Conservation (phyloP, 2,113 vertebrate species). For the Rostratula benghalensis region DNA sequence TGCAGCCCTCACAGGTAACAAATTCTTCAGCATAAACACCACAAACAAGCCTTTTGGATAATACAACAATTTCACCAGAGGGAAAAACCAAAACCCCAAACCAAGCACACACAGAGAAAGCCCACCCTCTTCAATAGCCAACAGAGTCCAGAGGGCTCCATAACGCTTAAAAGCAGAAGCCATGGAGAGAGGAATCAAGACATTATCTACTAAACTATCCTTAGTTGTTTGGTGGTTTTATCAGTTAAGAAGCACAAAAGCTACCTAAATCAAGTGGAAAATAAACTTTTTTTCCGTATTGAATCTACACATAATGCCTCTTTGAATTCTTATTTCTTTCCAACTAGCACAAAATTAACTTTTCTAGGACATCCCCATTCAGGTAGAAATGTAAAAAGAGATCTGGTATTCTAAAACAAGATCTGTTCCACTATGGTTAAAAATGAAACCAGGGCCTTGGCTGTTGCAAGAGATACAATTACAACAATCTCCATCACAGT, state of each 20-base stretch:
- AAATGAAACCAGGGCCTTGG: neutral
- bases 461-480: neutral
- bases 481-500: neutral
- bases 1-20: neutral
- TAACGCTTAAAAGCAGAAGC: neutral
- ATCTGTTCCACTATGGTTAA: accelerated
- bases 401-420: neutral
- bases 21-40: neutral
- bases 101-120: neutral
- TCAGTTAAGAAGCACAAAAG: neutral
- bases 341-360: neutral
- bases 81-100: neutral
- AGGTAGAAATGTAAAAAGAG: neutral
- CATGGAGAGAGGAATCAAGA: neutral
- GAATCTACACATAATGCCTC: neutral
- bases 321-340: neutral
- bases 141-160: neutral
- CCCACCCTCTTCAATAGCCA: neutral
- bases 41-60: neutral
- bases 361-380: neutral
- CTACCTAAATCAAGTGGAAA: neutral
- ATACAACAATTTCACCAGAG: neutral
- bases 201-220: neutral
- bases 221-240: neutral
- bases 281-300: neutral